These are phyloP conservation scores for Macrotrachela quadricornifera DNA, from an alignment of 1,140 invertebrate species.

Conservation along the genomic window DNA sequence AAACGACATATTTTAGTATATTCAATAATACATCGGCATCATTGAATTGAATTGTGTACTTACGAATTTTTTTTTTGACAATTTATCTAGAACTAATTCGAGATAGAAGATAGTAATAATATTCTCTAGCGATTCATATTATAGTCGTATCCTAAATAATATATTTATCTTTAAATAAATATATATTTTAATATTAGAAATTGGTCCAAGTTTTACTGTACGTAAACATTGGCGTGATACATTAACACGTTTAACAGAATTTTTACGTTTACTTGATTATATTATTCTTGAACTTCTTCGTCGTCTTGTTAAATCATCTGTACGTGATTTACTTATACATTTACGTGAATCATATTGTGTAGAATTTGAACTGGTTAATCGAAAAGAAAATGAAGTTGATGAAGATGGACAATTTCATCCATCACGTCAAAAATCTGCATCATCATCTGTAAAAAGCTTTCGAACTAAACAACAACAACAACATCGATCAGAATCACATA, in stretches of 20 bases:
- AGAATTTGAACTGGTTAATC: not conserved
- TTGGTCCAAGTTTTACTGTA: conserved; percentile 23
- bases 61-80: too few relatives aligned
- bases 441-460: not conserved
- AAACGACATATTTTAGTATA: too few relatives aligned
- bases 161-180: not conserved
- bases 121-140: not conserved
- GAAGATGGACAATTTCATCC: not conserved
- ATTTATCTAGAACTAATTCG: too few relatives aligned
- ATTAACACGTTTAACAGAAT: conserved; percentile 19
- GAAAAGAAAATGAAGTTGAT: not conserved
- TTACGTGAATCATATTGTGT: conserved; percentile 18
- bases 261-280: conserved; percentile 22
- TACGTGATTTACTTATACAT: conserved; percentile 18
- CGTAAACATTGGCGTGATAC: conserved; percentile 28
- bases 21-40: too few relatives aligned
- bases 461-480: not conserved
- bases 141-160: not conserved
- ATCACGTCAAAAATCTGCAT: not conserved
- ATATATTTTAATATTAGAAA: conserved; percentile 8
- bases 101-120: too few relatives aligned
- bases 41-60: too few relatives aligned
- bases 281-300: conserved; percentile 22
- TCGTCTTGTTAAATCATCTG: conserved; percentile 20
- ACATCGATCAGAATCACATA: not conserved